Conservation (phyloP, 2,113 vertebrate genomes). For the Cygnus buccinator region DNA sequence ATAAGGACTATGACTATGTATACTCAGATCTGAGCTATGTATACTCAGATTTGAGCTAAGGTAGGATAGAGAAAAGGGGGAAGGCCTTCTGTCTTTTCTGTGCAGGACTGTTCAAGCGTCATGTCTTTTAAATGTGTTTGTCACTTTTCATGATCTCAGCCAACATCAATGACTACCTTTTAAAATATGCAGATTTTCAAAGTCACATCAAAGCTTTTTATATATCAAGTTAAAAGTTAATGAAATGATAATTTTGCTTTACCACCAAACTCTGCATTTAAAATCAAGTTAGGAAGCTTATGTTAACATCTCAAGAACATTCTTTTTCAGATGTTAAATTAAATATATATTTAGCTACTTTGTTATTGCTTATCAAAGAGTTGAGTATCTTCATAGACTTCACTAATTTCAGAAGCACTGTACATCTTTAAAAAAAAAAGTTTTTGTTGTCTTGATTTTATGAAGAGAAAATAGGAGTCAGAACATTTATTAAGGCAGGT, state of each 20-base stretch:
- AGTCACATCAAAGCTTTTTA: conserved; percentile 6
- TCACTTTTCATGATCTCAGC: background rate
- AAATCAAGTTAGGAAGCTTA: background rate
- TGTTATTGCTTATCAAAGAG: background rate
- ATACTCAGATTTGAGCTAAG: background rate
- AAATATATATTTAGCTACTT: background rate
- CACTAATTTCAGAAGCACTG: background rate
- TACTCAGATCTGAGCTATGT: background rate
- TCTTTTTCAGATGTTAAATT: background rate
- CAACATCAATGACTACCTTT: background rate
- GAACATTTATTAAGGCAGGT: background rate
- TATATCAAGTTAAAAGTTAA: background rate
- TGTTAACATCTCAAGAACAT: background rate
- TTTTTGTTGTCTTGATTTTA: background rate
- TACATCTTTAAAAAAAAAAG: background rate
- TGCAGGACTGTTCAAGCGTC: background rate
- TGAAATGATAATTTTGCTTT: background rate
- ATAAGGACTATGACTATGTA: background rate
- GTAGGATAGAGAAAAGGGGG: no score
- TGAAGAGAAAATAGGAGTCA: background rate
- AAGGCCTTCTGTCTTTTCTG: background rate
- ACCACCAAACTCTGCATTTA: background rate
- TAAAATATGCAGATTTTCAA: background rate
- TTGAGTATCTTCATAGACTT: background rate
- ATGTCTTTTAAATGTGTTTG: background rate